These are phyloP conservation scores for Diadema setosum DNA, from an alignment of 35 echinoderm and acorn worm genomes.

Conservation along the genomic window DNA sequence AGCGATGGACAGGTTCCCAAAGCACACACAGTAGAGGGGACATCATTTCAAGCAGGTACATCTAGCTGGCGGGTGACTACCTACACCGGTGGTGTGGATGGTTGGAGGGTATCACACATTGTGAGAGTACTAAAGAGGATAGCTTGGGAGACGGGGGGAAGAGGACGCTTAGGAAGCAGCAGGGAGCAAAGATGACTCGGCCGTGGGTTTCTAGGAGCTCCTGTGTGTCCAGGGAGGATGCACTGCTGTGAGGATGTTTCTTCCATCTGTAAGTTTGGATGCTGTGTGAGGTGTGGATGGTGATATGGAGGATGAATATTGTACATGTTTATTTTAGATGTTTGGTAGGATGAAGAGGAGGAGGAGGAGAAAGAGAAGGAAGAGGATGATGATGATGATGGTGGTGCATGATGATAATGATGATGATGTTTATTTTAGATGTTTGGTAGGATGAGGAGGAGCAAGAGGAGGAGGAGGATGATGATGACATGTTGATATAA, in stretches of 20 bases:
- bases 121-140: no score
- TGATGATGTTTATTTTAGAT: neutral
- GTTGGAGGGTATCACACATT: no score
- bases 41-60: no score
- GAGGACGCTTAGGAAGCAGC: neutral
- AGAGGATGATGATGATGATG: neutral
- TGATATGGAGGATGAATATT: no score
- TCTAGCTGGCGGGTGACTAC: no score
- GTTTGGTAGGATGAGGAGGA: neutral
- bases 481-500: no score
- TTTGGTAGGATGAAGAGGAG: neutral
- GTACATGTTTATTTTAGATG: neutral
- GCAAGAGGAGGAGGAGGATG: no score
- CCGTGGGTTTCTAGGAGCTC: neutral
- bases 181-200: neutral
- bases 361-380: no score
- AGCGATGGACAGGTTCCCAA: no score
- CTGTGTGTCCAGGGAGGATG: neutral
- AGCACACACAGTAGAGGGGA: no score
- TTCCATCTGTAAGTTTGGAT: slow-evolving; percentile 16
- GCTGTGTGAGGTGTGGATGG: neutral
- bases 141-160: neutral
- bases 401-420: neutral
- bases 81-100: no score
- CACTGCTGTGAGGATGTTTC: slow-evolving; percentile 24